Base-by-base conservation (phyloP, 2,888 invertebrate species). In the Deroplatys truncata region DNA sequence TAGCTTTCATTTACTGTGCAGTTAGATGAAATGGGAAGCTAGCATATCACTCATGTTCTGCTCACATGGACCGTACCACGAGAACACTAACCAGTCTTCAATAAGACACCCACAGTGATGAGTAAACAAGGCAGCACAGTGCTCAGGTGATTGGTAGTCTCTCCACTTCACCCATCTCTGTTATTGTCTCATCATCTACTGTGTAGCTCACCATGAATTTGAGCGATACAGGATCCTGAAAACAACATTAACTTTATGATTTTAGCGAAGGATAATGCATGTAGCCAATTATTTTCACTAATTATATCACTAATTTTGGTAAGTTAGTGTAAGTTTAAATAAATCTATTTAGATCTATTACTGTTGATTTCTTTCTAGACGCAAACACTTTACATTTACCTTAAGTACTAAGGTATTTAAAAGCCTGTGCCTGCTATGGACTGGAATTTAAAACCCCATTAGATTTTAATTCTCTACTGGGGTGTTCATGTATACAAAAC, bases 201-300 rank as follows among this genome's bases (percentile, higher is more conserved):
- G 95, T 95, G 93, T 97, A 98, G 89, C 97, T 97, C 89, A 97
- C 93, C 92, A 97, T 96, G 93, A 96, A 97, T 91, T 96, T 97
- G 88, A 97, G 94, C 88, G 94, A 94, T 25, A 96, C 94, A 25
- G 94, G 93, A 56, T 93, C 93, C 94, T 94, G 91, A 29, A 92
- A 90, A 90, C 85, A 89, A 91, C 35, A 86, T n/a, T 49, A 20
- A 82, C 1, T 20, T 56, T 56, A 15, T 49, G 10, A 4, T 49
- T 8, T 8, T 15, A 49, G 49, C 7, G 15, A 10, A 49, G 29
- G 25, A 88, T 43, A 88, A 82, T 84, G 20, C 35, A 84, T 25
- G 8, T 86, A 82, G 20, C 56, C 25, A 84, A 29, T 28, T 29
- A 84, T 25, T 43, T 84, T 28, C 84, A 84, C n/a, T n/a, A n/a